Percentiles rank a stretch among this genome's conserved stretches.
phyloP scores from a whole-genome alignment of 30 jellyfish, hydroid and myxozoan species.

The Hydractinia symbiolongicarpus region DNA sequence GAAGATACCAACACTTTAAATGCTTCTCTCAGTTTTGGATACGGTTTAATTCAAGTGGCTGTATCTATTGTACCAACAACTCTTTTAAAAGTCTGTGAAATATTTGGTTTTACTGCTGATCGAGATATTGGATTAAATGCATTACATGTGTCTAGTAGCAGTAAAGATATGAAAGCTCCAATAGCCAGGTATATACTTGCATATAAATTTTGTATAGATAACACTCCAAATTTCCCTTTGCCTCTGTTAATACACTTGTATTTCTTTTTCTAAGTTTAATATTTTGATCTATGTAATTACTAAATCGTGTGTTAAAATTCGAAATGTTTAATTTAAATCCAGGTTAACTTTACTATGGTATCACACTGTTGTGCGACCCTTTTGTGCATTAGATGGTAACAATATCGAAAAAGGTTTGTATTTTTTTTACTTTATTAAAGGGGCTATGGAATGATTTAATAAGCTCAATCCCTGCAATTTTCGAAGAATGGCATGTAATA shows the following conservation, averaged over 20 bases:
- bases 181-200: conserved; percentile 68
- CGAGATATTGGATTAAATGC: conserved; percentile 70
- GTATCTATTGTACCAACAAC: conserved; percentile 90
- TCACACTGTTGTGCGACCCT: conserved; percentile 98
- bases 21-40: conserved; percentile 85
- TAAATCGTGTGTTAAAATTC: no score
- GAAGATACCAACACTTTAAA: conserved; percentile 40
- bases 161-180: conserved; percentile 95
- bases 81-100: conserved; percentile 86
- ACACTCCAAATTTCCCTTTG: background rate
- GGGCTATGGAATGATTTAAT: no score
- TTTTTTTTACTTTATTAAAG: background rate
- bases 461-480: no score
- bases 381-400: conserved; percentile 90
- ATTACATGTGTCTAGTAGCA: conserved; percentile 63
- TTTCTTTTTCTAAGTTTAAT: background rate
- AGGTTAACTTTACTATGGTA: conserved; percentile 92
- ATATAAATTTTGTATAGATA: background rate
- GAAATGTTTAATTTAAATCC: background rate
- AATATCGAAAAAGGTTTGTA: conserved; percentile 72
- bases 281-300: no score
- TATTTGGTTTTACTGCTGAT: conserved; percentile 89
- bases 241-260: background rate
- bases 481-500: no score
- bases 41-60: conserved; percentile 97